Evolutionary conservation across 2,113 vertebrate species (phyloP).

Genomic region (Epinephelus fuscoguttatus): DNA sequence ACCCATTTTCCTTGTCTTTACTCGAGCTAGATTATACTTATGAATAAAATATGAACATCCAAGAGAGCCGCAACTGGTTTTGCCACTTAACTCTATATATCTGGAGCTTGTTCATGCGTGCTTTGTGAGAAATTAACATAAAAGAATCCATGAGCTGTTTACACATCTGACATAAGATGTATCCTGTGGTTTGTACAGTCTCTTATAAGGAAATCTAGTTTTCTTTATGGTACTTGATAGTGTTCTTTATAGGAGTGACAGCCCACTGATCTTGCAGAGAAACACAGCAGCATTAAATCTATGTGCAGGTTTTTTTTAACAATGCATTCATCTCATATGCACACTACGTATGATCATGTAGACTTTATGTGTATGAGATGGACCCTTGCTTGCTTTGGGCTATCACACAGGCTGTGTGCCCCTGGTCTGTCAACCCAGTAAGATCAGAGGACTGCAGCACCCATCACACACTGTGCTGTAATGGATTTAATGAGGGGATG

Average conservation of each 20-base stretch:
- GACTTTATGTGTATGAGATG: slow-evolving; percentile 43
- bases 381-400: slow-evolving; percentile 58
- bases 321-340: slow-evolving; percentile 34
- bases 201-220: neutral
- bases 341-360: neutral
- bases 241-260: slow-evolving; percentile 12
- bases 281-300: slow-evolving; percentile 26
- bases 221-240: neutral
- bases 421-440: slow-evolving; percentile 65
- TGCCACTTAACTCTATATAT: slow-evolving; percentile 2
- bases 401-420: slow-evolving; percentile 54
- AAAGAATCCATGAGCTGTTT: neutral
- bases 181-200: neutral
- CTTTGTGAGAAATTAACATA: slow-evolving; percentile 20
- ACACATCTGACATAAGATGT: neutral
- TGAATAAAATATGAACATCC: slow-evolving; percentile 19
- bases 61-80: neutral
- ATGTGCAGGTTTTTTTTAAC: neutral
- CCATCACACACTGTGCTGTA: slow-evolving; percentile 75
- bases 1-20: slow-evolving; percentile 4
- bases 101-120: neutral
- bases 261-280: slow-evolving; percentile 2
- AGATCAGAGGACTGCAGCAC: slow-evolving; percentile 73
- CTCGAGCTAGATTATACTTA: neutral
- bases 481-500: slow-evolving; percentile 81